Percentiles rank a stretch among this genome's conserved stretches.
These are phyloP conservation scores for Prietella phreatophila DNA, from an alignment of 2,113 vertebrate species.

Conservation along the genomic window DNA sequence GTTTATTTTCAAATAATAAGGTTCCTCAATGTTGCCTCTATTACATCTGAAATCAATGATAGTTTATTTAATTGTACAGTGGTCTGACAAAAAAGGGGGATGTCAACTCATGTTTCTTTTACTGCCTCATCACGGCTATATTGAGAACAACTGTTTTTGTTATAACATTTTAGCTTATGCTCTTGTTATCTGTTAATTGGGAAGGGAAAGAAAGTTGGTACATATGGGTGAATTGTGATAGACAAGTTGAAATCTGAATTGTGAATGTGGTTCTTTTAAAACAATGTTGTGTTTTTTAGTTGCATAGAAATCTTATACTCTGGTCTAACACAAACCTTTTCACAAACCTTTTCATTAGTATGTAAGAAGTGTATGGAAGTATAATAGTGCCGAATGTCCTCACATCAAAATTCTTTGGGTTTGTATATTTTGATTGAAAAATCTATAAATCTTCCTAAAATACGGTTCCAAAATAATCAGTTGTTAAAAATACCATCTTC, in stretches of 20 bases:
- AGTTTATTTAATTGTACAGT: conserved; percentile 44
- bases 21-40: not conserved
- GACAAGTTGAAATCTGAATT: not conserved
- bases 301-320: not conserved
- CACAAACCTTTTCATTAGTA: too few species aligned
- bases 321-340: too few species aligned
- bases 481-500: too few species aligned
- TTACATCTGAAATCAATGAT: conserved; percentile 36
- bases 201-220: not conserved
- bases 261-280: not conserved
- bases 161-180: not conserved
- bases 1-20: not conserved
- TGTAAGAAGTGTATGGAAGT: too few species aligned
- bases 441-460: too few species aligned
- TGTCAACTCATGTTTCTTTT: conserved; percentile 18
- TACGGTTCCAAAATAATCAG: too few species aligned
- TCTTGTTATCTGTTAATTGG: not conserved
- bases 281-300: not conserved
- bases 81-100: conserved; percentile 43
- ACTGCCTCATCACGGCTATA: conserved; percentile 4
- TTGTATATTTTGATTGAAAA: too few species aligned
- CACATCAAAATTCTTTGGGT: too few species aligned
- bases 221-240: not conserved
- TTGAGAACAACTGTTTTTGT: not conserved
- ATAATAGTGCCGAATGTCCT: too few species aligned